Evolutionary conservation across 1,140 invertebrate species (phyloP).

Genomic region (Hylaeus anthracinus): DNA sequence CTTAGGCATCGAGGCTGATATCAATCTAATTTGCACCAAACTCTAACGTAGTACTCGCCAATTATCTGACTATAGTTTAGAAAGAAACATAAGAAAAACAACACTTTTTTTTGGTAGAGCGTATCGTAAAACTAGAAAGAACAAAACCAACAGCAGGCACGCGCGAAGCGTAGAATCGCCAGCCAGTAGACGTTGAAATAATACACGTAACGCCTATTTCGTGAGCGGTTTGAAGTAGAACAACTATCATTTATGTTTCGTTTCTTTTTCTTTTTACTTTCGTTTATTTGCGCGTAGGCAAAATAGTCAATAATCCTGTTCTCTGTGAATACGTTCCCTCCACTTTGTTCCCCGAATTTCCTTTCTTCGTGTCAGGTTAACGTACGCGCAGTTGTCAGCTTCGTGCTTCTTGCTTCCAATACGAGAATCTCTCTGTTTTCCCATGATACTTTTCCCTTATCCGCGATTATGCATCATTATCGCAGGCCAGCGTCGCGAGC

Average conservation of each 20-base stretch:
- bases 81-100: neutral
- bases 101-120: constrained; percentile 11
- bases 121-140: neutral
- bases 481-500: neutral
- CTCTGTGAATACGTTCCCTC: neutral
- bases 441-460: constrained; percentile 32
- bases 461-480: constrained; percentile 26
- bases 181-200: constrained; percentile 47
- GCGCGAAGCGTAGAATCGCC: constrained; percentile 57
- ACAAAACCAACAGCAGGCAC: constrained; percentile 22
- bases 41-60: constrained; percentile 54
- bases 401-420: constrained; percentile 63
- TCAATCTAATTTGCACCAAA: constrained; percentile 41
- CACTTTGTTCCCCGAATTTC: neutral
- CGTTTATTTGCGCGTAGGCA: constrained; percentile 48
- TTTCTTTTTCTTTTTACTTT: constrained; percentile 3
- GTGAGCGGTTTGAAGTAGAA: constrained; percentile 34
- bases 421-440: constrained; percentile 48
- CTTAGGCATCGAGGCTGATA: constrained; percentile 56
- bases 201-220: constrained; percentile 37
- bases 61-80: neutral
- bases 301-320: neutral
- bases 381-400: constrained; percentile 61
- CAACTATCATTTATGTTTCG: neutral
- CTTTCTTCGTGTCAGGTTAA: constrained; percentile 49